Conservation (phyloP, 2,797 vertebrate genomes). For the Lepilemur septentrionalis region DNA sequence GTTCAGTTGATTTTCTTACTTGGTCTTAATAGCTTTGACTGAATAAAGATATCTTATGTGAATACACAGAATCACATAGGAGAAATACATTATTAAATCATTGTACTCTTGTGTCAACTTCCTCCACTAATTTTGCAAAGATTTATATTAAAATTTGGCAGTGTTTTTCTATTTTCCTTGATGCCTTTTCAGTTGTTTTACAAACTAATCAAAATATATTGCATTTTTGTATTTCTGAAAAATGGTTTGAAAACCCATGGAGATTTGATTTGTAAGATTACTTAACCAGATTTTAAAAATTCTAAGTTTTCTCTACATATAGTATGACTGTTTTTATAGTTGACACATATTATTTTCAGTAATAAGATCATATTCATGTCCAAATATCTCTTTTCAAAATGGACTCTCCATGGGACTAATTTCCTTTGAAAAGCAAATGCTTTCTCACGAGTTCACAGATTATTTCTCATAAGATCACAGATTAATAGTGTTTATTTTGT, state of each 20-base stretch:
- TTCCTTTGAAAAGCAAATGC: constrained; percentile 20
- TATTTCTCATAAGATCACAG: background rate
- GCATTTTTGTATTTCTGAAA: background rate
- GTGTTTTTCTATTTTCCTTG: background rate
- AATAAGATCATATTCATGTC: constrained; percentile 26
- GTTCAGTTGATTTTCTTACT: constrained; percentile 5
- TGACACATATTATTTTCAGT: constrained; percentile 8
- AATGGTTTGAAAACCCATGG: background rate
- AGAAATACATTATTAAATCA: background rate
- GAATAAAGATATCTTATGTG: background rate
- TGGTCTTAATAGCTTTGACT: constrained; percentile 13
- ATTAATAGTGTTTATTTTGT: background rate
- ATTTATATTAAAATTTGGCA: background rate
- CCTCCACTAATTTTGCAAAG: background rate
- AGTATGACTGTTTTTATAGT: background rate
- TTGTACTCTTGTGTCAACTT: background rate
- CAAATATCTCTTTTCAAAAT: background rate
- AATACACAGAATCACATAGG: background rate
- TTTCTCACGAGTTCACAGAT: background rate
- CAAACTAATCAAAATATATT: constrained; percentile 14
- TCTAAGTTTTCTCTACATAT: background rate
- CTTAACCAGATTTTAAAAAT: background rate
- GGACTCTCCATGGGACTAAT: background rate
- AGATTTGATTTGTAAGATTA: constrained; percentile 17
- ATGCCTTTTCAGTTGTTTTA: background rate